Evolutionary conservation across 2,797 vertebrate species (phyloP).

Genomic region (Bryconaethiops microstoma): DNA sequence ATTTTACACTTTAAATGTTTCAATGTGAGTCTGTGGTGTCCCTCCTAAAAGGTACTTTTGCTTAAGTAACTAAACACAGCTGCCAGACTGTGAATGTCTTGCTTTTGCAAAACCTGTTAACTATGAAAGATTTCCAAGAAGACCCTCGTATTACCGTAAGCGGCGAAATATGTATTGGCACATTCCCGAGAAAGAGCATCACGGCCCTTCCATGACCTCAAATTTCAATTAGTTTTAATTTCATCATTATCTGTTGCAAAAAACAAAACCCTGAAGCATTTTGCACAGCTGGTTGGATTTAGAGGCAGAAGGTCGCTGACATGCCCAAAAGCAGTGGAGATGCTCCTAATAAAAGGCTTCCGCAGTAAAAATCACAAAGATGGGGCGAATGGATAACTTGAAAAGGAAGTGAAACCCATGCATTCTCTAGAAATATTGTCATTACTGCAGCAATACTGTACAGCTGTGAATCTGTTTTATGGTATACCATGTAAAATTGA

Average conservation of each 20-base stretch:
- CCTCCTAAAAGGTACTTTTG: background rate
- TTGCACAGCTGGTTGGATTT: background rate
- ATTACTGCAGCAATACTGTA: background rate
- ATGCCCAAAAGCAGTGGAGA: background rate
- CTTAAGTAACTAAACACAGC: background rate
- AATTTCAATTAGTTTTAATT: constrained; percentile 7
- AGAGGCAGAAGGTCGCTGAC: background rate
- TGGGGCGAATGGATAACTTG: background rate
- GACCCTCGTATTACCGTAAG: background rate
- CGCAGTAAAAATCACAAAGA: background rate
- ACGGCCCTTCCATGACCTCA: no score
- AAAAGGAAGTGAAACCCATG: background rate
- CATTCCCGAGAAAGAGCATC: background rate
- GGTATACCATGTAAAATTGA: background rate
- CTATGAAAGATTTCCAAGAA: background rate
- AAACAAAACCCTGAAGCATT: background rate
- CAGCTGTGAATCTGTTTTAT: background rate
- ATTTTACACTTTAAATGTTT: no score
- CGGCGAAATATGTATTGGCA: background rate
- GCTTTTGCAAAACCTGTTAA: background rate
- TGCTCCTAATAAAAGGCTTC: background rate
- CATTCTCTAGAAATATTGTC: background rate
- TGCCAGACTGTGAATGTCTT: background rate
- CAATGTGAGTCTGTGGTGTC: no score
- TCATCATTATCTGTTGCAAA: background rate